A percentile compares a stretch with the other conserved stretches of the same genome.
phyloP scores from a whole-genome alignment of 2,888 invertebrate species.

The Cremastobaeus sp. region DNA sequence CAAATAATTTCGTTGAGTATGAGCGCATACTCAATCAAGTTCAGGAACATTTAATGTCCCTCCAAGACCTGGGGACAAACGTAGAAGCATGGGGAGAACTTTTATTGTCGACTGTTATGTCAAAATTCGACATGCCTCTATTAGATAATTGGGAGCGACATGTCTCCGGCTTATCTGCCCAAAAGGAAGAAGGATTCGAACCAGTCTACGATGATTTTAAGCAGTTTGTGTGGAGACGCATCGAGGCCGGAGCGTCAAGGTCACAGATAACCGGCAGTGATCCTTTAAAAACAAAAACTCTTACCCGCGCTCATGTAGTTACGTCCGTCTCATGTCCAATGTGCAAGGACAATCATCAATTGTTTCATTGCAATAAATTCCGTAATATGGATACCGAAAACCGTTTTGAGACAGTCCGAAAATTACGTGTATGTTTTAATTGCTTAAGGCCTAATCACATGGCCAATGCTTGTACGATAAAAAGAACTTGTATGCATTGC shows the following conservation, averaged over 20 bases:
- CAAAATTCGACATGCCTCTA: not conserved
- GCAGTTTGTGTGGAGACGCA: too few species aligned
- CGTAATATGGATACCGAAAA: not conserved
- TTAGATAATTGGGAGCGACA: not conserved
- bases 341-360: not conserved
- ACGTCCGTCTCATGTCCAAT: not conserved
- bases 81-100: constrained; percentile 4
- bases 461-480: not conserved
- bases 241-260: not conserved
- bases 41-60: constrained; percentile 14
- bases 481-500: not conserved
- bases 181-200: not conserved
- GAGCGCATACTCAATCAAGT: not conserved
- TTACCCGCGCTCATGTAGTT: not conserved
- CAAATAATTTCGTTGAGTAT: too few species aligned
- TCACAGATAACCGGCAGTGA: not conserved
- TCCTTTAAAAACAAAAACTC: not conserved
- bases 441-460: not conserved
- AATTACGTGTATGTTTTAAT: not conserved
- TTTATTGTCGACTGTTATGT: not conserved
- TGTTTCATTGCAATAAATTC: not conserved
- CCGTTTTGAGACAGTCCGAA: not conserved
- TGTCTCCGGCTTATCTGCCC: not conserved
- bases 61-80: not conserved
- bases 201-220: not conserved